Percentiles rank a stretch among this genome's conserved stretches.
phyloP scores from a whole-genome alignment of 2,888 invertebrate genomes.

The Parnassius orleans region DNA sequence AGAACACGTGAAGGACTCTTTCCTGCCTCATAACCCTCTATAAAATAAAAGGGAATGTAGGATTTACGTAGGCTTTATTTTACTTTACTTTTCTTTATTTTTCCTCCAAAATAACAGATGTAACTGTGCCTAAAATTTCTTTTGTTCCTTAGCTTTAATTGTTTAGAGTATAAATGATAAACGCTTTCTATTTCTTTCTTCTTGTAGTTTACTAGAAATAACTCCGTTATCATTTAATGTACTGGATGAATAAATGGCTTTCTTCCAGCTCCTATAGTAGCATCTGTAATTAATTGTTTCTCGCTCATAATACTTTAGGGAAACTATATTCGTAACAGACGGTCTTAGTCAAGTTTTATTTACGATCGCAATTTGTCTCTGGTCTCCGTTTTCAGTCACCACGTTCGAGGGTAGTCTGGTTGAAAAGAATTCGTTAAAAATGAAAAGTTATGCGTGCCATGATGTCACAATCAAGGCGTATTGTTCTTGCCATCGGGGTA shows the following conservation, averaged over 20 bases:
- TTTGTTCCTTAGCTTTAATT: too few relatives aligned
- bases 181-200: too few relatives aligned
- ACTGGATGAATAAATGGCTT: neutral
- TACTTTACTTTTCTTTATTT: too few relatives aligned
- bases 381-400: slow-evolving; percentile 5
- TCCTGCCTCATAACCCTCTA: too few relatives aligned
- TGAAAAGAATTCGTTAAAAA: slow-evolving; percentile 17
- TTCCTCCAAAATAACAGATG: too few relatives aligned
- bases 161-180: too few relatives aligned
- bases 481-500: slow-evolving; percentile 14
- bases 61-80: too few relatives aligned
- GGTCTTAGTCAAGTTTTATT: slow-evolving; percentile 12
- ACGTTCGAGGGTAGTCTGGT: slow-evolving; percentile 1
- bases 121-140: too few relatives aligned
- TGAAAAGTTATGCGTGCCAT: slow-evolving; percentile 1
- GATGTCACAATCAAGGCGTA: slow-evolving; percentile 12
- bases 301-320: neutral
- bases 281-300: slow-evolving; percentile 2
- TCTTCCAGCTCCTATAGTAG: neutral
- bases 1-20: too few relatives aligned
- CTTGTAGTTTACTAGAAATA: too few relatives aligned
- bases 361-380: slow-evolving; percentile 10
- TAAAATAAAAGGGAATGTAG: too few relatives aligned
- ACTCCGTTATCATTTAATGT: neutral
- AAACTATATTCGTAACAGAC: neutral